These are phyloP conservation scores for Megalurothrips usitatus DNA, from an alignment of 2,888 invertebrate genomes.

Conservation along the genomic window DNA sequence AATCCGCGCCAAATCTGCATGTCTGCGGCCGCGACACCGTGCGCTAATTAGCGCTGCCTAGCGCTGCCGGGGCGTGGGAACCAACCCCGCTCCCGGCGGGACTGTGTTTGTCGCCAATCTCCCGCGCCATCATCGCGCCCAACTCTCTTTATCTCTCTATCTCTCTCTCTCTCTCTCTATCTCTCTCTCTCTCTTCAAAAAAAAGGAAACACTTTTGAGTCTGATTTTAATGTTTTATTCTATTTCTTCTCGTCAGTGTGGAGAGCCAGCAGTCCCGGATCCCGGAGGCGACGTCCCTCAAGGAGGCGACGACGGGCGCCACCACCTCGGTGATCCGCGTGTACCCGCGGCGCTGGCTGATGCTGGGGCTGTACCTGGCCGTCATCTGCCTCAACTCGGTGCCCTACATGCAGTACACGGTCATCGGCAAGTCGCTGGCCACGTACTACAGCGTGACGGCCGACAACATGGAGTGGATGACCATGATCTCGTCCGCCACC, in stretches of 20 bases:
- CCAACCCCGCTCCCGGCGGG: no score
- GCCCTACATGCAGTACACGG: conserved; percentile 24
- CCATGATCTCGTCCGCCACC: conserved; percentile 15
- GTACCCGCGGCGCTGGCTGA: neutral
- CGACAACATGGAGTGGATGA: conserved; percentile 5
- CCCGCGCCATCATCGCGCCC: neutral
- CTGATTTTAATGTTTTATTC: neutral
- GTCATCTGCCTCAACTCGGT: conserved; percentile 17
- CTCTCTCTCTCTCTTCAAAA: no score
- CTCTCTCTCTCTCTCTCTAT: neutral
- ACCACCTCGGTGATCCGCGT: neutral
- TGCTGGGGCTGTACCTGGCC: neutral
- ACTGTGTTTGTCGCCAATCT: neutral
- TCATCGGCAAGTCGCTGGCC: neutral
- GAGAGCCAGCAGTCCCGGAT: conserved; percentile 10
- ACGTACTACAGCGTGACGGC: neutral
- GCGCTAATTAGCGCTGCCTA: no score
- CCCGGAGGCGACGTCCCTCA: conserved; percentile 17
- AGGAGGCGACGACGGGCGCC: neutral
- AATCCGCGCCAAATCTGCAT: no score
- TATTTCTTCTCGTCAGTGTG: neutral
- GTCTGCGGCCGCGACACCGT: no score
- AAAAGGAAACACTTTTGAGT: neutral
- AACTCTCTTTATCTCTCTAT: neutral
- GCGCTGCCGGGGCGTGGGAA: no score